Percentiles rank a stretch among this genome's conserved stretches.
phyloP scores from a whole-genome alignment of 2,797 vertebrate species.

The Capromys pilorides region DNA sequence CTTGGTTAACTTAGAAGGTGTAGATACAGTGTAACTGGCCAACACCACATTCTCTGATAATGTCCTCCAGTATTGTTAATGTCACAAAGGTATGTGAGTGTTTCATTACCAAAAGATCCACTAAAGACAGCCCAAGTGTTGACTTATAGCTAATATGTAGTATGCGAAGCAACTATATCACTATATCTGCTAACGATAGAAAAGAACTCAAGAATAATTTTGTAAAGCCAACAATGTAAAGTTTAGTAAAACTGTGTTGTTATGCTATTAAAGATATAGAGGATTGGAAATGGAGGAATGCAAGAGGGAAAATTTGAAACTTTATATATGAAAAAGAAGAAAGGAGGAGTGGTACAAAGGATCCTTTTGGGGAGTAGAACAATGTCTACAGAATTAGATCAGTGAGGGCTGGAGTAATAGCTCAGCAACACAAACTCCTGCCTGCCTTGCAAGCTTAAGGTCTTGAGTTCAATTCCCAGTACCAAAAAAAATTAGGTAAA shows the following conservation, averaged over 20 bases:
- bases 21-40: background rate
- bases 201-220: background rate
- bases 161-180: background rate
- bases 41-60: background rate
- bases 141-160: background rate
- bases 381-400: too few species aligned
- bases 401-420: too few species aligned
- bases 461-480: too few species aligned
- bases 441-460: too few species aligned
- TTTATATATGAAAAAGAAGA: background rate
- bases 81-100: background rate
- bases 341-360: background rate
- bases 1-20: background rate
- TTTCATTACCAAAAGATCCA: background rate
- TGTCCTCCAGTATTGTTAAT: background rate
- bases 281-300: background rate
- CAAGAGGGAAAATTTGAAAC: background rate
- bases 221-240: background rate
- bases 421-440: too few species aligned
- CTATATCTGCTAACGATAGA: background rate
- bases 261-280: background rate
- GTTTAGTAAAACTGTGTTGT: background rate
- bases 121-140: background rate
- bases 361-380: background rate
- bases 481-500: too few species aligned